Evolutionary conservation across 2,113 vertebrate genomes (phyloP).

Genomic region (Zootoca vivipara): DNA sequence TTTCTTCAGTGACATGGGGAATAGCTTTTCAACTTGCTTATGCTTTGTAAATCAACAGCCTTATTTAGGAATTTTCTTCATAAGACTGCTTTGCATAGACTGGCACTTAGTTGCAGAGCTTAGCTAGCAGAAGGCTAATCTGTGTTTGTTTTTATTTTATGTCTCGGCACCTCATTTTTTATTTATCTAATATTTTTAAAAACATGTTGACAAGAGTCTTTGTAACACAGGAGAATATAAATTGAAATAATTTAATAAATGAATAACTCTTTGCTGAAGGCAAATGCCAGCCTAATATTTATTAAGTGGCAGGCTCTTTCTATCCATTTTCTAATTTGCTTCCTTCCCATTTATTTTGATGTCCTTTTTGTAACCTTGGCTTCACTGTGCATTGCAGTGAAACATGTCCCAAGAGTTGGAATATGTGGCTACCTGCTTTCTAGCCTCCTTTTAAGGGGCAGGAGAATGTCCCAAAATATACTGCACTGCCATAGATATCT

Average conservation of each 20-base stretch:
- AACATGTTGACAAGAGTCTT: background rate
- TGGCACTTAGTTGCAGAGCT: background rate
- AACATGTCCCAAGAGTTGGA: background rate
- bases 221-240: constrained; percentile 14
- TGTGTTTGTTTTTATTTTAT: background rate
- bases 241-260: constrained; percentile 12
- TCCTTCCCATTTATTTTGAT: background rate
- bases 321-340: constrained; percentile 28
- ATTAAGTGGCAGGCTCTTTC: constrained; percentile 7
- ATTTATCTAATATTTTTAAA: background rate
- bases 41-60: background rate
- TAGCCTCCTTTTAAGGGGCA: background rate
- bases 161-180: background rate
- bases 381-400: background rate
- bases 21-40: background rate
- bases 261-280: constrained; percentile 1
- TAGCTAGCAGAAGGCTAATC: background rate
- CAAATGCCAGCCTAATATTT: background rate
- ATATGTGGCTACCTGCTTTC: background rate
- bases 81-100: background rate
- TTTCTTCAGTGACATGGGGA: background rate
- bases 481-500: background rate
- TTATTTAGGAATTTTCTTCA: background rate
- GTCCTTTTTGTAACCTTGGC: background rate
- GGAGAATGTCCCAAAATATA: background rate